Evolutionary conservation across 2,888 invertebrate species (phyloP).

Genomic region (Caenorhabditis uteleia): DNA sequence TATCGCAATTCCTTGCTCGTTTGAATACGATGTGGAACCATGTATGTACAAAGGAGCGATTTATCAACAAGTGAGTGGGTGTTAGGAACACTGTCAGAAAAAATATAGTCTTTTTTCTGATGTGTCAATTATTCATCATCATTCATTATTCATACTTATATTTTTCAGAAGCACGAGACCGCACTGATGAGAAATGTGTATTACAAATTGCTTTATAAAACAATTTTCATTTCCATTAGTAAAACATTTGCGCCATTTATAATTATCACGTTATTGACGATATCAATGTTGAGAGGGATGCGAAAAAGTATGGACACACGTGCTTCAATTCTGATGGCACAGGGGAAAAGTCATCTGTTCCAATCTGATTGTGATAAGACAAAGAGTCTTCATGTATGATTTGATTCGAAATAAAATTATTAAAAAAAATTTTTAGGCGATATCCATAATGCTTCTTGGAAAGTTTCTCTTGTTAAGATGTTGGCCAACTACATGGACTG

Average conservation of each 20-base stretch:
- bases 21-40: slow-evolving; percentile 47
- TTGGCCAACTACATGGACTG: slow-evolving; percentile 50
- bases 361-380: slow-evolving; percentile 58
- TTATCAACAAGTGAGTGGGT: slow-evolving; percentile 20
- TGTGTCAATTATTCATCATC: not conserved
- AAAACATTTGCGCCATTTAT: slow-evolving; percentile 59
- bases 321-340: slow-evolving; percentile 56
- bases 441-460: slow-evolving; percentile 55
- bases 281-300: slow-evolving; percentile 47
- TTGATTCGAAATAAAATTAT: not conserved
- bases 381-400: slow-evolving; percentile 49
- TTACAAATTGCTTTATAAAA: slow-evolving; percentile 49
- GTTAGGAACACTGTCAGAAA: slow-evolving; percentile 7
- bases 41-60: slow-evolving; percentile 29
- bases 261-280: slow-evolving; percentile 52
- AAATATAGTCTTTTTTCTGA: slow-evolving; percentile 5
- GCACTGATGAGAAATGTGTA: slow-evolving; percentile 27
- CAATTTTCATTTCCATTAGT: slow-evolving; percentile 47
- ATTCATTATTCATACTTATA: too few species aligned
- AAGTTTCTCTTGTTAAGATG: slow-evolving; percentile 58
- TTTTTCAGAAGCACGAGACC: slow-evolving; percentile 40
- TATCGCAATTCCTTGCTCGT: slow-evolving; percentile 54
- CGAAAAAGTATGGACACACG: slow-evolving; percentile 56
- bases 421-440: slow-evolving; percentile 39
- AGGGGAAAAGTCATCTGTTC: slow-evolving; percentile 55